Percentiles rank a stretch among this genome's conserved stretches.
Evolutionary conservation across 2,888 invertebrate genomes (phyloP).

Genomic region (Tetranychus piercei): DNA sequence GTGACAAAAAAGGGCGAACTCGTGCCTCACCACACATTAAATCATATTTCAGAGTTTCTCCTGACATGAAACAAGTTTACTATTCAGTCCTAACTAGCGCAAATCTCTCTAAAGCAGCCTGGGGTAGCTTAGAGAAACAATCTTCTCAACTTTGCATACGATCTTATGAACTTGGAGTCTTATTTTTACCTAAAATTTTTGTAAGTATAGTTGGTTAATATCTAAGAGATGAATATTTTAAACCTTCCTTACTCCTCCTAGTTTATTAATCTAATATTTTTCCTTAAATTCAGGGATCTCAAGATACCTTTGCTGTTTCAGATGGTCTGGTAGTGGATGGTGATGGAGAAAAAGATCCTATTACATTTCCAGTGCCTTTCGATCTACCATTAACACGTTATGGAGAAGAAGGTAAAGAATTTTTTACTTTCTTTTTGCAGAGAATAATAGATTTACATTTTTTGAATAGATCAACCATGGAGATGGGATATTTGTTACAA

Average conservation of each 20-base stretch:
- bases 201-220: constrained; percentile 39
- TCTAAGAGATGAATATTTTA: neutral
- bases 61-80: constrained; percentile 46
- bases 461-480: constrained; percentile 25
- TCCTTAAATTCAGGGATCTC: constrained; percentile 3
- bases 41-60: constrained; percentile 57
- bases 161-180: constrained; percentile 76
- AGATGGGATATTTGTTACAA: constrained; percentile 25
- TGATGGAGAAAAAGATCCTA: constrained; percentile 11
- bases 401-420: constrained; percentile 16
- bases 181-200: constrained; percentile 63
- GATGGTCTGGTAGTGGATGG: constrained; percentile 14
- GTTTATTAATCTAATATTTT: constrained; percentile 2
- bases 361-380: constrained; percentile 24
- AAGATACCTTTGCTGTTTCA: neutral
- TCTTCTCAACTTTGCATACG: constrained; percentile 45
- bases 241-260: neutral
- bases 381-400: constrained; percentile 24
- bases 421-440: no score
- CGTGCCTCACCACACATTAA: constrained; percentile 89
- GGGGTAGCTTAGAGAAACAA: constrained; percentile 54
- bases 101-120: constrained; percentile 90
- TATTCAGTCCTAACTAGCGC: constrained; percentile 74
- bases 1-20: constrained; percentile 47
- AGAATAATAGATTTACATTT: neutral